Evolutionary conservation across 1,140 invertebrate genomes (phyloP).

Genomic region (Drosophila kikkawai): DNA sequence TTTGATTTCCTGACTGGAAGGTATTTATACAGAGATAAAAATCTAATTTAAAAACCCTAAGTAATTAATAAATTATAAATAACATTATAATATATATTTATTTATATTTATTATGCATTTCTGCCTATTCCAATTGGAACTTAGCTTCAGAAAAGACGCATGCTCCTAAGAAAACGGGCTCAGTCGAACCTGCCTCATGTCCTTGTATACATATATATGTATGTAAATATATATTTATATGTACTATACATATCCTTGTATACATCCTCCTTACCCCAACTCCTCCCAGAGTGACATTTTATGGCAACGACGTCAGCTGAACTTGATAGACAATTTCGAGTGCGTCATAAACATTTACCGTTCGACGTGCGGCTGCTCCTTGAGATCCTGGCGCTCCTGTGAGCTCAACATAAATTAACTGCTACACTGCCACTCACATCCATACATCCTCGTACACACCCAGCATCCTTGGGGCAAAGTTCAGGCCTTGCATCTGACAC

Average conservation of each 20-base stretch:
- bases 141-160: too few relatives aligned
- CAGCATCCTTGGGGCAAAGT: background rate
- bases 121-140: too few relatives aligned
- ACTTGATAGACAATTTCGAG: slow-evolving; percentile 82
- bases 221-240: background rate
- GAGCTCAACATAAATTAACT: slow-evolving; percentile 61
- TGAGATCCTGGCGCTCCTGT: slow-evolving; percentile 14
- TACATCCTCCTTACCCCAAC: background rate
- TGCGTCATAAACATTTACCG: slow-evolving; percentile 81
- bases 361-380: slow-evolving; percentile 65
- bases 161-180: too few relatives aligned
- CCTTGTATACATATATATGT: background rate
- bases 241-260: background rate
- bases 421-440: slow-evolving; percentile 34
- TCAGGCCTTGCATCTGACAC: slow-evolving; percentile 23
- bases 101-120: too few relatives aligned
- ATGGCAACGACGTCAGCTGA: slow-evolving; percentile 72
- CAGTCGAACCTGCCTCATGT: slow-evolving; percentile 10
- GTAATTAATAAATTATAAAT: too few relatives aligned
- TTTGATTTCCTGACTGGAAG: too few relatives aligned
- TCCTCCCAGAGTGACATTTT: slow-evolving; percentile 68
- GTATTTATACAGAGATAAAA: too few relatives aligned
- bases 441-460: background rate
- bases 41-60: too few relatives aligned
- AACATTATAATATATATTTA: too few relatives aligned